phyloP scores from a whole-genome alignment of 2,113 vertebrate genomes.

The Nothoprocta perdicaria region DNA sequence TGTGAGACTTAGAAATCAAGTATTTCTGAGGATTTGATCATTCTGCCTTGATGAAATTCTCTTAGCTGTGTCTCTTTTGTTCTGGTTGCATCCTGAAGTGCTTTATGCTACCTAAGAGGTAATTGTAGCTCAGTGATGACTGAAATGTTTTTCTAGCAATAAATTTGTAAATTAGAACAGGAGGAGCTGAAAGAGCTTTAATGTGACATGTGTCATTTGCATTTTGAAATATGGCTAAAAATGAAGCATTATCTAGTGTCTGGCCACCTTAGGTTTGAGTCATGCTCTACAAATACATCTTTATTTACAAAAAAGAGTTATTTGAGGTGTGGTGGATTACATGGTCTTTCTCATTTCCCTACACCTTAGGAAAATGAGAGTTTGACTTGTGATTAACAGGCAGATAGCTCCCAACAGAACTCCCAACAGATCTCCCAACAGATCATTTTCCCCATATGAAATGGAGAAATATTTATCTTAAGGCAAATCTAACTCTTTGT shows the following conservation, averaged over 20 bases:
- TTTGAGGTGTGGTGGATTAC: neutral
- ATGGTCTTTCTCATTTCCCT: neutral
- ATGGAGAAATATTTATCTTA: neutral
- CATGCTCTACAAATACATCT: neutral
- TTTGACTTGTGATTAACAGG: neutral
- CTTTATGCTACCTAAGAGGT: slow-evolving; percentile 17
- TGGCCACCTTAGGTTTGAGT: neutral
- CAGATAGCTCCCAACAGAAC: neutral
- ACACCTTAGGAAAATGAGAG: neutral
- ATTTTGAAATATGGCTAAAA: neutral
- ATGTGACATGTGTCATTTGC: neutral
- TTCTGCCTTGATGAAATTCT: slow-evolving; percentile 3
- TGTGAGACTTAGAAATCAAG: neutral
- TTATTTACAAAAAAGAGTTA: neutral
- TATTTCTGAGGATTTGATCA: neutral
- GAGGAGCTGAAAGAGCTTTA: neutral
- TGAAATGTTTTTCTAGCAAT: slow-evolving; percentile 32
- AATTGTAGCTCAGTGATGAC: slow-evolving; percentile 19
- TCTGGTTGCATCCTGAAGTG: neutral
- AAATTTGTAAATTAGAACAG: slow-evolving; percentile 8
- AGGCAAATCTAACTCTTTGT: too few species aligned
- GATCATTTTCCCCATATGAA: fast-evolving
- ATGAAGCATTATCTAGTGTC: neutral
- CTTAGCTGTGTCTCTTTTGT: neutral
- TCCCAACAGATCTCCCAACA: too few species aligned